These are phyloP conservation scores for Schizaphis graminum DNA, from an alignment of 2,888 invertebrate genomes.

Conservation along the genomic window DNA sequence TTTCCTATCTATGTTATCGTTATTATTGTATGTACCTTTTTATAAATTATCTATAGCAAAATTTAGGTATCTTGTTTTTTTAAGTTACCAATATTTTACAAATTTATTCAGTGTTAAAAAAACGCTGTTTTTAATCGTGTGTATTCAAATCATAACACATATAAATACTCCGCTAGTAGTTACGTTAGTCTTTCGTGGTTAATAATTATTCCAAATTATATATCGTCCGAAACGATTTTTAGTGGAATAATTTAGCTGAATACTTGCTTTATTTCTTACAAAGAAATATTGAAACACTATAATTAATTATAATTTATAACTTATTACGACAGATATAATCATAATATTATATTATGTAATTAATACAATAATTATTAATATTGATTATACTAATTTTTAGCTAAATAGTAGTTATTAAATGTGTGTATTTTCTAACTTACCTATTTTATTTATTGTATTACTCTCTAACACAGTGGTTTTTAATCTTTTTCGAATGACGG, in stretches of 20 bases:
- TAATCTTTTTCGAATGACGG: too few species aligned
- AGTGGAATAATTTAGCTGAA: background rate
- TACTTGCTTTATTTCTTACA: background rate
- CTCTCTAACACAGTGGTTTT: background rate
- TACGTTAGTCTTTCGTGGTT: background rate
- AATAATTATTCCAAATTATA: background rate
- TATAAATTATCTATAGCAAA: background rate
- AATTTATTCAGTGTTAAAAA: background rate
- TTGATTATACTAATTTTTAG: background rate
- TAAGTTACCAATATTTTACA: background rate
- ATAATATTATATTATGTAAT: background rate
- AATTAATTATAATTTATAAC: background rate
- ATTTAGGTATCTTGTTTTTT: background rate
- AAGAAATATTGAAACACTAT: background rate
- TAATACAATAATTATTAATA: background rate
- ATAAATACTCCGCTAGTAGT: background rate
- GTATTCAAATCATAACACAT: background rate
- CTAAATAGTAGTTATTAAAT: background rate
- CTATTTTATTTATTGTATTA: background rate
- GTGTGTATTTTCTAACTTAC: background rate
- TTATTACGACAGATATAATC: background rate
- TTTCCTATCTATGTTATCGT: background rate
- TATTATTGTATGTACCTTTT: background rate
- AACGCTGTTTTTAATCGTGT: background rate
- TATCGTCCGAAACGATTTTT: background rate